Percentiles rank a stretch among this genome's conserved stretches.
phyloP scores from a whole-genome alignment of 1,140 invertebrate genomes.

The Branchinecta lindahli region DNA sequence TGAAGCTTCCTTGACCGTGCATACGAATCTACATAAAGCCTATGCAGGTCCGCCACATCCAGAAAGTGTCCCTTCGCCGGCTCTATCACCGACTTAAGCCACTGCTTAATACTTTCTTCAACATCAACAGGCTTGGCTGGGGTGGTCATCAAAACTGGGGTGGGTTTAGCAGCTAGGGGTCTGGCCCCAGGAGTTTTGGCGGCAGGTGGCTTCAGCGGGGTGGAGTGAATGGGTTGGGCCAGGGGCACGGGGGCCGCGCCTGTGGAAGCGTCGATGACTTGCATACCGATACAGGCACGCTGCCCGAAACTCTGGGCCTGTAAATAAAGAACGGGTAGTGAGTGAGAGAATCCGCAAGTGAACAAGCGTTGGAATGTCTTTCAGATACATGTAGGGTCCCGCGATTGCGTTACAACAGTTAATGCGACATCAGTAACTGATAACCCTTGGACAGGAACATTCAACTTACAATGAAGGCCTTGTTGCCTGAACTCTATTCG shows the following conservation, averaged over 20 bases:
- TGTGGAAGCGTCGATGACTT: slow-evolving; percentile 57
- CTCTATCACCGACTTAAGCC: background rate
- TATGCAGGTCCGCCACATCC: background rate
- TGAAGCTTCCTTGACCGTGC: background rate
- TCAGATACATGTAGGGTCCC: too few species aligned
- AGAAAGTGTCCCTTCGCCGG: background rate
- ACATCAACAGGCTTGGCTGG: slow-evolving; percentile 33
- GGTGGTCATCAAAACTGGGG: slow-evolving; percentile 56
- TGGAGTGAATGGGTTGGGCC: slow-evolving; percentile 6
- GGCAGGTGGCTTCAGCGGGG: slow-evolving; percentile 23
- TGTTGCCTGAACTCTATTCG: too few species aligned
- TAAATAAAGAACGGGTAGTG: slow-evolving; percentile 18
- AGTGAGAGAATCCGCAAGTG: too few species aligned
- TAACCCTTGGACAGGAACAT: too few species aligned
- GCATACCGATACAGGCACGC: slow-evolving; percentile 84
- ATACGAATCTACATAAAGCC: background rate
- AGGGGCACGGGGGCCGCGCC: background rate
- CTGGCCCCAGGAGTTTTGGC: slow-evolving; percentile 13
- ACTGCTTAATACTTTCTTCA: background rate
- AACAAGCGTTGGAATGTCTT: too few species aligned
- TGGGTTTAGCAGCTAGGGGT: slow-evolving; percentile 38
- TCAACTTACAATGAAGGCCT: too few species aligned
- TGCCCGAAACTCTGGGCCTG: slow-evolving; percentile 87
- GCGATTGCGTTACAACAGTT: too few species aligned
- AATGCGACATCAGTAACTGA: too few species aligned